Percentiles rank a stretch among this genome's conserved stretches.
These are phyloP conservation scores for Hippocampus zosterae DNA, from an alignment of 2,113 vertebrate genomes.

Conservation along the genomic window DNA sequence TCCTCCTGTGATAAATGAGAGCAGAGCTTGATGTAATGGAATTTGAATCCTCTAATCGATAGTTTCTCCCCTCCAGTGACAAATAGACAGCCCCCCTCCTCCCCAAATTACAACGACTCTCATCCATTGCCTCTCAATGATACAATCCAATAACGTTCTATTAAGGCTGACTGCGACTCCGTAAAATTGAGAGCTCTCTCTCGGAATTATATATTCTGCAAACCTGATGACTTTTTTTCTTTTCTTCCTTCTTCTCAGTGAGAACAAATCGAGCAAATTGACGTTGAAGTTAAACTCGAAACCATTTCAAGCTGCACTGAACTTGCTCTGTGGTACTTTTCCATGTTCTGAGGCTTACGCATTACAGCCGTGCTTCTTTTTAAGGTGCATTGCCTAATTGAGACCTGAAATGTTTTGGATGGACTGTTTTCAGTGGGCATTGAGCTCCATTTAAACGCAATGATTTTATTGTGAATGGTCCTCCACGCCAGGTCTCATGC, in stretches of 20 bases:
- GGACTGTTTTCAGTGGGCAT: too few species aligned
- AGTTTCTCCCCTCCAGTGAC: slow-evolving; percentile 69
- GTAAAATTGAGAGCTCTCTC: slow-evolving; percentile 66
- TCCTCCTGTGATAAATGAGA: slow-evolving; percentile 63
- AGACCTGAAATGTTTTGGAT: not conserved
- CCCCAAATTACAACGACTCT: slow-evolving; percentile 62
- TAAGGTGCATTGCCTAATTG: not conserved
- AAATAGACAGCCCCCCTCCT: slow-evolving; percentile 66
- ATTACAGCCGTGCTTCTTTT: not conserved
- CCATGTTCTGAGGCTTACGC: not conserved
- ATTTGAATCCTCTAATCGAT: slow-evolving; percentile 73
- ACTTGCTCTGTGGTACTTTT: not conserved
- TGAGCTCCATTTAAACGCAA: too few species aligned
- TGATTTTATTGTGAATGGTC: not conserved
- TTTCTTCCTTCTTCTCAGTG: not conserved
- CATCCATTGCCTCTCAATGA: slow-evolving; percentile 62
- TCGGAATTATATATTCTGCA: slow-evolving; percentile 55
- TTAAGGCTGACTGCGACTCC: slow-evolving; percentile 58
- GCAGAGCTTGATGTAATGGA: slow-evolving; percentile 61
- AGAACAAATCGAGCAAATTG: slow-evolving; percentile 12
- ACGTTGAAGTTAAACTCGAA: slow-evolving; percentile 9
- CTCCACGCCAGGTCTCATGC: not conserved
- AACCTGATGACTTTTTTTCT: slow-evolving; percentile 35
- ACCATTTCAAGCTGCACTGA: slow-evolving; percentile 5
- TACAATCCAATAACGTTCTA: slow-evolving; percentile 67